Evolutionary conservation across 2,888 invertebrate genomes (phyloP).

Genomic region (Fabriciana adippe): DNA sequence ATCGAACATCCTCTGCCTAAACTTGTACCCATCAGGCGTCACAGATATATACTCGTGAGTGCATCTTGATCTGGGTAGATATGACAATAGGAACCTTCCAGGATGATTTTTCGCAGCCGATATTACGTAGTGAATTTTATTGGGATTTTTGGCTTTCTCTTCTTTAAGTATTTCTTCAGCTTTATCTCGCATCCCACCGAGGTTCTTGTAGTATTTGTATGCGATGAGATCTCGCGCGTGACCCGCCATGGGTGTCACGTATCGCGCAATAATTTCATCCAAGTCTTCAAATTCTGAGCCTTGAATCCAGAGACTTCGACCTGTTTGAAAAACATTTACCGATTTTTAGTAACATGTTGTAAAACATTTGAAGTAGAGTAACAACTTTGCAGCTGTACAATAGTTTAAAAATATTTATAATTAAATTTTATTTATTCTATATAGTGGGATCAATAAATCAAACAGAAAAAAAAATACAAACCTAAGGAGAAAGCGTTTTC

Average conservation of each 20-base stretch:
- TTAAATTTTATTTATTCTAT: background rate
- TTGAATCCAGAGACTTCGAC: conserved; percentile 90
- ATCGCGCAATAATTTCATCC: conserved; percentile 98
- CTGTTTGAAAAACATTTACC: conserved; percentile 45
- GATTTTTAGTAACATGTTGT: too few relatives aligned
- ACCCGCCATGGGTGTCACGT: conserved; percentile 98
- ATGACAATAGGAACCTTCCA: conserved; percentile 96
- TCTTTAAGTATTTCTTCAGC: conserved; percentile 93
- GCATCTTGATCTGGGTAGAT: conserved; percentile 91
- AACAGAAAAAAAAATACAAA: conserved; percentile 54
- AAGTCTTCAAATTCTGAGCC: conserved; percentile 98
- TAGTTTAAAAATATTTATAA: too few relatives aligned
- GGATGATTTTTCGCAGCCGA: conserved; percentile 93
- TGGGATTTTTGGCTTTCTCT: conserved; percentile 93
- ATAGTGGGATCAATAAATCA: background rate
- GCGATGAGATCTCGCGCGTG: conserved; percentile 94
- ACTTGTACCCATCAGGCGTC: conserved; percentile 95
- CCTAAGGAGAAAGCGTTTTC: conserved; percentile 98
- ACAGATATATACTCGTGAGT: conserved; percentile 96
- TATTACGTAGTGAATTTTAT: conserved; percentile 94
- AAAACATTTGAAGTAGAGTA: too few relatives aligned
- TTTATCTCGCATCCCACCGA: conserved; percentile 91
- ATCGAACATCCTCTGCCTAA: conserved; percentile 93
- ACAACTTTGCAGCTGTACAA: too few relatives aligned
- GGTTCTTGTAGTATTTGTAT: conserved; percentile 92